Evolutionary conservation across 2,888 invertebrate species (phyloP).

Genomic region (Cephus nigrinus): DNA sequence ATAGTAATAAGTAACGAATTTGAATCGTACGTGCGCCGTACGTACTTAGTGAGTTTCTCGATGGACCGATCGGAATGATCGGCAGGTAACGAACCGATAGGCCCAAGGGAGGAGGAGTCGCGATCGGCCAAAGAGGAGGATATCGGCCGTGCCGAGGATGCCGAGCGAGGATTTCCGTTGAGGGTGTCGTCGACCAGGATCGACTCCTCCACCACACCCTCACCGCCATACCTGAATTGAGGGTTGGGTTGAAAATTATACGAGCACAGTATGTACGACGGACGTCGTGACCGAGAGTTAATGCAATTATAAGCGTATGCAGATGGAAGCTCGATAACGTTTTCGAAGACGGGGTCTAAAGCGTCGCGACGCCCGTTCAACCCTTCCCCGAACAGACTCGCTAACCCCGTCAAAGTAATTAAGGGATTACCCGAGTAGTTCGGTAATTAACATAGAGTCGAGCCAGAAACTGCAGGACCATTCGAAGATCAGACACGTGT

Average conservation of each 20-base stretch:
- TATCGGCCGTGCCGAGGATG: slow-evolving; percentile 40
- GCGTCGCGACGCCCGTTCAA: not conserved
- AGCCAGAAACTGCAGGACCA: not conserved
- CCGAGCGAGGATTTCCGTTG: slow-evolving; percentile 60
- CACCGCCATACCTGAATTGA: slow-evolving; percentile 60
- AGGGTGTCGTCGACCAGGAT: slow-evolving; percentile 63
- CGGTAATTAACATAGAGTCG: slow-evolving; percentile 41
- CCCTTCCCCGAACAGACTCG: slow-evolving; percentile 44
- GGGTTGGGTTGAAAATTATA: not conserved
- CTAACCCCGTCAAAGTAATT: slow-evolving; percentile 57
- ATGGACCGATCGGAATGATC: slow-evolving; percentile 35
- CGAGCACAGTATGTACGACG: not conserved
- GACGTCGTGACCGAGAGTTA: not conserved
- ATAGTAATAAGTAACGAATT: not conserved
- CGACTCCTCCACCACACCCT: slow-evolving; percentile 59
- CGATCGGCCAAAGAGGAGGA: slow-evolving; percentile 36
- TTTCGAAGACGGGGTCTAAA: not conserved
- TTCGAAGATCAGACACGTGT: not conserved
- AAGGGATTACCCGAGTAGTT: slow-evolving; percentile 56
- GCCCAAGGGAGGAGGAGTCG: slow-evolving; percentile 24
- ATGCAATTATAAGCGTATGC: not conserved
- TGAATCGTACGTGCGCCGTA: slow-evolving; percentile 2
- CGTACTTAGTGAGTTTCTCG: slow-evolving; percentile 6
- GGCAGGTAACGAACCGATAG: slow-evolving; percentile 33
- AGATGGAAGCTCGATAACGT: not conserved